Evolutionary conservation across 2,113 vertebrate species (phyloP).

Genomic region (Menura novaehollandiae): DNA sequence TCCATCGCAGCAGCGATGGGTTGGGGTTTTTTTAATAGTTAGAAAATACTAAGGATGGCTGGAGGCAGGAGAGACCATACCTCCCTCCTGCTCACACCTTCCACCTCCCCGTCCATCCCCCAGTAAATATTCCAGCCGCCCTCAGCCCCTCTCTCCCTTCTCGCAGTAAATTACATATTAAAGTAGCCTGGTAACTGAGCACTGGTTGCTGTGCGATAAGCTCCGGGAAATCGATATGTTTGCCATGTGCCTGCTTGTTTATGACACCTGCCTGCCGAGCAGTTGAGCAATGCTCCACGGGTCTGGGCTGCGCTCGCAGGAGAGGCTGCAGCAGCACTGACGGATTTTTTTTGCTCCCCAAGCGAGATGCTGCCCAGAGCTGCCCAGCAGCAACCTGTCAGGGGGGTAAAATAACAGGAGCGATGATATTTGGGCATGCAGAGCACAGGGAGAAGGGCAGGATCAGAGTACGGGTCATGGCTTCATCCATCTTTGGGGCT

Average conservation of each 20-base stretch:
- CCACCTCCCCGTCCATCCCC: not conserved
- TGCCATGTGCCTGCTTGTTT: conserved; percentile 80
- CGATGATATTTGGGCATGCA: rapidly evolving
- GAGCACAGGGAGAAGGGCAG: not conserved
- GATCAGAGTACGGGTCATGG: not conserved
- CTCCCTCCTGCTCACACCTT: not conserved
- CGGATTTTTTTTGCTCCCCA: not conserved
- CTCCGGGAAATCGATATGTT: conserved; percentile 77
- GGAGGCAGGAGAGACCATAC: not conserved
- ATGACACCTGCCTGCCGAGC: conserved; percentile 76
- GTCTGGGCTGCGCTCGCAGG: conserved; percentile 13
- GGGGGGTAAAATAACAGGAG: not conserved
- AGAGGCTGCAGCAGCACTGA: not conserved
- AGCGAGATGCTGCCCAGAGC: not conserved
- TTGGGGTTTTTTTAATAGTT: not conserved
- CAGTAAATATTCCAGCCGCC: conserved; percentile 57
- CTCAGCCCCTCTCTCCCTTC: conserved; percentile 33
- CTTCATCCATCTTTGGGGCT: not conserved
- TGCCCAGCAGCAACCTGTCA: not conserved
- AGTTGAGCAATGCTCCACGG: conserved; percentile 67
- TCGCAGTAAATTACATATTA: conserved; percentile 79
- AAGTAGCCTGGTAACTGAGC: conserved; percentile 81
- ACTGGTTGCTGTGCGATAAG: conserved; percentile 77
- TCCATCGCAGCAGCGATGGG: rapidly evolving
- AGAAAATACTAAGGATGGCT: not conserved